phyloP scores from a whole-genome alignment of 2,113 vertebrate species.

The Lontra canadensis region DNA sequence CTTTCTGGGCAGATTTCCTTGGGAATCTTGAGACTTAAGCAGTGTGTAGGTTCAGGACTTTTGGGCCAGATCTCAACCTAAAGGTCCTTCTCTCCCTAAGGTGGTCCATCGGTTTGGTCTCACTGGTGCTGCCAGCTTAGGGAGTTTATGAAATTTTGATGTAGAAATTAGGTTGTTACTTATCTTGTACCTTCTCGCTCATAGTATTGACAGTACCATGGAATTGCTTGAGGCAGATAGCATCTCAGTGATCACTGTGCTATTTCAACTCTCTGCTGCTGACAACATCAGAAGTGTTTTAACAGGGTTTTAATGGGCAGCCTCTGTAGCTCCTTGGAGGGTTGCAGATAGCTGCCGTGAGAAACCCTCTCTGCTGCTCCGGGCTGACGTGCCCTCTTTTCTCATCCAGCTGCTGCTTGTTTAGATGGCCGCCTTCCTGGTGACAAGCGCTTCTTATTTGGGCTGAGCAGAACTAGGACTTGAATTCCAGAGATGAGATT shows the following conservation, averaged over 20 bases:
- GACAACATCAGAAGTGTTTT: conserved; percentile 99
- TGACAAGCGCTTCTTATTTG: conserved; percentile 69
- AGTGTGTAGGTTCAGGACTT: conserved; percentile 78
- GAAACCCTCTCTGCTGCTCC: conserved; percentile 85
- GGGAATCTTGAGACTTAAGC: conserved; percentile 56
- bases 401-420: conserved; percentile 83
- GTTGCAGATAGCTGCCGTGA: conserved; percentile 93
- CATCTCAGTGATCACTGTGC: conserved; percentile 86
- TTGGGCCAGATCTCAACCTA: conserved; percentile 78
- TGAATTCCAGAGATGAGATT: conserved; percentile 70
- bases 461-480: conserved; percentile 62
- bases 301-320: conserved; percentile 99
- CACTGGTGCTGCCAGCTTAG: conserved; percentile 77
- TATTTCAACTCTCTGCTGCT: conserved; percentile 89
- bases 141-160: conserved; percentile 97
- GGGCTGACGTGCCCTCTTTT: conserved; percentile 92
- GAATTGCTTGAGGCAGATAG: conserved; percentile 91
- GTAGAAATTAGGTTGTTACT: conserved; percentile 97
- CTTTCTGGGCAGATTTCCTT: neutral
- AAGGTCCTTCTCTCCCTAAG: conserved; percentile 82
- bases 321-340: conserved; percentile 92
- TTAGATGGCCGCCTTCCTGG: conserved; percentile 74
- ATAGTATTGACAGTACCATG: conserved; percentile 96
- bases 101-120: conserved; percentile 80
- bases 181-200: conserved; percentile 96